Base-by-base conservation (phyloP, 2,113 vertebrate species). In the Seriola aureovittata region DNA sequence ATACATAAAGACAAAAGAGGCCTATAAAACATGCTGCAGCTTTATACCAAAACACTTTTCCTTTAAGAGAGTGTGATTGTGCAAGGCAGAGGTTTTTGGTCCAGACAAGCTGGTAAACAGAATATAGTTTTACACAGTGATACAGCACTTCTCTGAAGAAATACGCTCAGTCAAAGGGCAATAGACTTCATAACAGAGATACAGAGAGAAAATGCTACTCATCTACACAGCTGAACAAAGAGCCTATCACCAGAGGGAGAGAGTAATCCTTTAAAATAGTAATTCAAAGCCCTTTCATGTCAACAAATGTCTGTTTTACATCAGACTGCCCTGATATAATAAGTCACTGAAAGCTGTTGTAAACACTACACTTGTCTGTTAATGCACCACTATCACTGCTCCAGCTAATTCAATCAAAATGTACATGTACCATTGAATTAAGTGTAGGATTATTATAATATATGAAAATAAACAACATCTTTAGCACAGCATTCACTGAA, bases 171-270 rank as follows among this genome's bases (percentile, higher is more conserved):
- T 13, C 16, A 23, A 71, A 58, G 12, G 23, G 14, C n/a, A 16
- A 1, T 1, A 2, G 60, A 34, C 11, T 16, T 40, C 1, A n/a
- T 40, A 10, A 42, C 14, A 62, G 54, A 57, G 54, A 9, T 25
- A 25, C 32, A n/a, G 14, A 25, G 34, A 23, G 46, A 68, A 52
- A 68, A 71, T 21, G 65, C 29, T n/a, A 9, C 16, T 80, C 40
- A 54, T 74, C 64, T 25, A 23, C 38, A n/a, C 70, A 25, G 44
- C 63, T 64, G 75, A 84, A 77, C 71, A 80, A 76, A 81, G 59
- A 60, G 34, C 16, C 19, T 3, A 9, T 64, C 34, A 25, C 44
- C 40, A 75, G 12, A 80, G 36, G 71, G 34, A 59, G 16, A 11
- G 13, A 42, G 14, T 8, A 40, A 13, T 74, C 67, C 46, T 74